phyloP scores from a whole-genome alignment of 2,113 vertebrate species.

The Heptranchias perlo region DNA sequence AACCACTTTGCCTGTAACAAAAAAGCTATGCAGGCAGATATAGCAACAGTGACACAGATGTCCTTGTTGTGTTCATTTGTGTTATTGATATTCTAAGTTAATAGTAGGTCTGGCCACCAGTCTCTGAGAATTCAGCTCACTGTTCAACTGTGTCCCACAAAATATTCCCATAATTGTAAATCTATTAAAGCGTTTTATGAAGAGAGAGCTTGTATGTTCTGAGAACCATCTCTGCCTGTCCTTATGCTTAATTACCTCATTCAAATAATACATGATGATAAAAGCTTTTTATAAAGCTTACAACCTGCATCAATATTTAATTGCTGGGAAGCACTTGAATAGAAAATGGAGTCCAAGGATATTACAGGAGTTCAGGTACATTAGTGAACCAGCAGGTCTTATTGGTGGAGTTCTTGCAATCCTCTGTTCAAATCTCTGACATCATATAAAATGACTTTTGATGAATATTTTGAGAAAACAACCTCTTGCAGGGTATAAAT shows the following conservation, averaged over 20 bases:
- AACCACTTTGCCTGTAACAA: neutral
- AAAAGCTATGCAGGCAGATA: neutral
- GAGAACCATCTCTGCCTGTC: neutral
- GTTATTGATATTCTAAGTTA: neutral
- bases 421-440: neutral
- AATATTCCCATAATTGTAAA: neutral
- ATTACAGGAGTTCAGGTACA: neutral
- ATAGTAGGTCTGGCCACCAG: neutral
- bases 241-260: neutral
- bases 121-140: neutral
- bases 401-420: neutral
- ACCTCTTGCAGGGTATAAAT: neutral
- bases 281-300: slow-evolving; percentile 15
- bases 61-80: neutral
- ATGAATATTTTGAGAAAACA: neutral
- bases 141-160: neutral
- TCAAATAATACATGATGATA: neutral
- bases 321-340: neutral
- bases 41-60: too few relatives aligned
- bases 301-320: slow-evolving; percentile 1
- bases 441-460: neutral
- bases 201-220: neutral
- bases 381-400: neutral
- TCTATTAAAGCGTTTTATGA: neutral
- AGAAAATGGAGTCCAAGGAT: neutral